These are phyloP conservation scores for Dreissena rostriformis DNA, from an alignment of 1,140 invertebrate species.

Conservation along the genomic window DNA sequence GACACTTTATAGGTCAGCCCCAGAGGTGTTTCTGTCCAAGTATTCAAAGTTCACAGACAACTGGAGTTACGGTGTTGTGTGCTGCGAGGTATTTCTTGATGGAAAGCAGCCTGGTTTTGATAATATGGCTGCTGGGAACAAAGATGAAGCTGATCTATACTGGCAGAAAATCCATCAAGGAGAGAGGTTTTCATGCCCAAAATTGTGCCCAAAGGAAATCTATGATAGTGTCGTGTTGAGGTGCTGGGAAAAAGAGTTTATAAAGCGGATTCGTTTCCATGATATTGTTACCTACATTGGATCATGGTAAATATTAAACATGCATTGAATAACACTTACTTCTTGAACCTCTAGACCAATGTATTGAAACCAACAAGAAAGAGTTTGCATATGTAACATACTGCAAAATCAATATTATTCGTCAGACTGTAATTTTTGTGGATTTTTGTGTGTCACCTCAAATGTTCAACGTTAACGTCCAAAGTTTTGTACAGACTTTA, in stretches of 20 bases:
- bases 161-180: conserved; percentile 17
- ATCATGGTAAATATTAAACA: conserved; percentile 2
- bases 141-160: background rate
- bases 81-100: conserved; percentile 99
- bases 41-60: conserved; percentile 98
- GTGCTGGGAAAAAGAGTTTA: conserved; percentile 94
- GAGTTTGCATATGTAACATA: too few relatives aligned
- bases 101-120: conserved; percentile 98
- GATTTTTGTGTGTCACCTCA: too few relatives aligned
- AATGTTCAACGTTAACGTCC: too few relatives aligned
- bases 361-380: too few relatives aligned
- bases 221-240: conserved; percentile 97
- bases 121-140: conserved; percentile 85
- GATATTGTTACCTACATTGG: conserved; percentile 14
- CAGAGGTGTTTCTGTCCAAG: conserved; percentile 90
- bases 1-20: conserved; percentile 85
- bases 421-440: too few relatives aligned
- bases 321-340: background rate
- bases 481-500: too few relatives aligned
- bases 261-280: conserved; percentile 86
- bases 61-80: conserved; percentile 99
- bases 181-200: conserved; percentile 22
- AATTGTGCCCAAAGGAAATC: conserved; percentile 94
- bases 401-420: too few relatives aligned
- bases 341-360: too few relatives aligned